A percentile compares a stretch with the other conserved stretches of the same genome.
These are phyloP conservation scores for Poeciliopsis occidentalis DNA, from an alignment of 2,113 vertebrate species.

Conservation along the genomic window DNA sequence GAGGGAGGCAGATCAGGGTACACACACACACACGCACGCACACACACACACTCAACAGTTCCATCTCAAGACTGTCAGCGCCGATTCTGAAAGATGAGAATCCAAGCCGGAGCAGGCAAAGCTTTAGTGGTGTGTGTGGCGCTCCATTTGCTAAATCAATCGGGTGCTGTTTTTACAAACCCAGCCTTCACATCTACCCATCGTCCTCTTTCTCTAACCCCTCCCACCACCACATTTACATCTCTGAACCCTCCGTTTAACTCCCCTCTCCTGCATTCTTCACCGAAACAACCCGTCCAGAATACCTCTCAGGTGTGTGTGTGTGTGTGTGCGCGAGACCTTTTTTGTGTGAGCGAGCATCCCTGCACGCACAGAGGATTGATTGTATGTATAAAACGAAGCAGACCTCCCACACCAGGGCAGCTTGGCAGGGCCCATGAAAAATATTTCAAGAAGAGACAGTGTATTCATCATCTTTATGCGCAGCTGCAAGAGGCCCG, in stretches of 20 bases:
- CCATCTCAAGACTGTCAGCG: conserved; percentile 33
- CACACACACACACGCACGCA: conserved; percentile 12
- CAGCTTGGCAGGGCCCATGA: conserved; percentile 68
- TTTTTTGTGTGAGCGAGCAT: conserved; percentile 30
- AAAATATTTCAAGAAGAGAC: conserved; percentile 71
- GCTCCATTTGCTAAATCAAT: conserved; percentile 85
- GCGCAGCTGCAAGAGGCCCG: conserved; percentile 57
- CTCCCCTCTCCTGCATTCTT: conserved; percentile 55
- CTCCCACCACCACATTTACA: conserved; percentile 62
- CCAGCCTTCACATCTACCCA: conserved; percentile 31
- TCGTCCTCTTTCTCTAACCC: conserved; percentile 50
- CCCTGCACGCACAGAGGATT: conserved; percentile 69
- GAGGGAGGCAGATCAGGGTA: conserved; percentile 4
- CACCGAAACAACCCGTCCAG: conserved; percentile 51
- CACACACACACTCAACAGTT: conserved; percentile 33
- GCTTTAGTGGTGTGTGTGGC: conserved; percentile 60
- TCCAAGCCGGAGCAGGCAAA: conserved; percentile 72
- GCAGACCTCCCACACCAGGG: conserved; percentile 71
- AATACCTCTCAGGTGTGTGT: conserved; percentile 66
- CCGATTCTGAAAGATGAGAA: conserved; percentile 71
- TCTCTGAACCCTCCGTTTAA: conserved; percentile 56
- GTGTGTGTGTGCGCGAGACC: no score
- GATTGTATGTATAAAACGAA: conserved; percentile 80
- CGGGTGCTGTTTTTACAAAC: conserved; percentile 80
- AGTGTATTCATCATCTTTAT: conserved; percentile 80